These are phyloP conservation scores for Strix aluco DNA, from an alignment of 2,113 vertebrate genomes.

Conservation along the genomic window DNA sequence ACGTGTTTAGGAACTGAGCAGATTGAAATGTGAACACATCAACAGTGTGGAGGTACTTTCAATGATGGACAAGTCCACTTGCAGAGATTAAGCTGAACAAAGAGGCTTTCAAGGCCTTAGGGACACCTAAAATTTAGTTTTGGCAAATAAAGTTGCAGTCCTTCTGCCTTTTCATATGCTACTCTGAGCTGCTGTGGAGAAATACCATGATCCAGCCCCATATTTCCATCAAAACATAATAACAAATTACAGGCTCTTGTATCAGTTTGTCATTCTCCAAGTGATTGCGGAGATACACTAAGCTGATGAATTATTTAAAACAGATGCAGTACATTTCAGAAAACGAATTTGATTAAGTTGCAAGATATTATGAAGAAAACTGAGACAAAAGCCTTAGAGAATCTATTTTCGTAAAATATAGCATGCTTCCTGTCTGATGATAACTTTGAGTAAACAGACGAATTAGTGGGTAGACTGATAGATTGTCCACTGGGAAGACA, in stretches of 20 bases:
- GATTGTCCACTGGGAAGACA: not conserved
- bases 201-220: not conserved
- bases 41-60: not conserved
- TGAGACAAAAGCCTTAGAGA: constrained; percentile 19
- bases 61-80: not conserved
- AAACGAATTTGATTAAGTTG: constrained; percentile 31
- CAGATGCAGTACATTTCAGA: constrained; percentile 2
- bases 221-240: not conserved
- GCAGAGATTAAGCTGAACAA: not conserved
- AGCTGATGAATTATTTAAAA: constrained; percentile 49
- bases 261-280: not conserved
- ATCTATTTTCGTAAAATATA: constrained; percentile 21
- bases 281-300: not conserved
- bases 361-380: constrained; percentile 20
- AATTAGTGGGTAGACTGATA: not conserved
- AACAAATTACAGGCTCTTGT: constrained; percentile 12
- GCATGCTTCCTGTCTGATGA: not conserved
- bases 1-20: not conserved
- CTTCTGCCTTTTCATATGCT: not conserved
- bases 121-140: not conserved
- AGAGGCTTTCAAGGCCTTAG: not conserved
- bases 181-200: not conserved
- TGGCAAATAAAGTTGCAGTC: not conserved
- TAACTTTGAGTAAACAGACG: not conserved
- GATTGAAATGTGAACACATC: not conserved